Conservation (phyloP, 1,140 invertebrate genomes). For the Pogonomyrmex californicus region DNA sequence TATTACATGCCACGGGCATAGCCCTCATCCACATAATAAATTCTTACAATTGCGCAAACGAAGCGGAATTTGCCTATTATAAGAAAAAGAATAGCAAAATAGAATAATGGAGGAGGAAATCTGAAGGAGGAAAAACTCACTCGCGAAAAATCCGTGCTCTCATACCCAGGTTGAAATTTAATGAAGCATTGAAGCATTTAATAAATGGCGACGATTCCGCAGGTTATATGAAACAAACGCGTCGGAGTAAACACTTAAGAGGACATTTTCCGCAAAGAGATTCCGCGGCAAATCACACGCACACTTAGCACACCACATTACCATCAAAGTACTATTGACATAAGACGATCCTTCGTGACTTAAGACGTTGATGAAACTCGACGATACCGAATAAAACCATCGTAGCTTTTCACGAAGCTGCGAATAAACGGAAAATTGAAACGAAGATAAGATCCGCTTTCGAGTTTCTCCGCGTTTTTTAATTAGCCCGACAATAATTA, state of each 20-base stretch:
- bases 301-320: background rate
- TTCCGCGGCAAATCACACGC: too few species aligned
- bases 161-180: background rate
- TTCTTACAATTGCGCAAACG: constrained; percentile 18
- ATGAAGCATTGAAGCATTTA: background rate
- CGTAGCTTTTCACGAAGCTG: background rate
- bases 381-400: background rate
- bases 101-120: background rate
- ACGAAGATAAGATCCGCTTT: background rate
- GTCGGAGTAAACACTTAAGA: background rate
- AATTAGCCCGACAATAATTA: constrained; percentile 28
- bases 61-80: background rate
- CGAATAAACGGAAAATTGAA: background rate
- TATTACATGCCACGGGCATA: background rate
- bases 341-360: background rate
- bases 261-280: background rate
- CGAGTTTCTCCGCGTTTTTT: background rate
- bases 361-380: background rate
- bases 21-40: constrained; percentile 7
- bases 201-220: constrained; percentile 6
- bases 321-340: constrained; percentile 29
- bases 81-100: background rate
- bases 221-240: too few species aligned
- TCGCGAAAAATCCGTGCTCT: background rate
- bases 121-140: background rate